A percentile compares a stretch with the other conserved stretches of the same genome.
Evolutionary conservation across 1,140 invertebrate genomes (phyloP).

Genomic region (Megalopta genalis): DNA sequence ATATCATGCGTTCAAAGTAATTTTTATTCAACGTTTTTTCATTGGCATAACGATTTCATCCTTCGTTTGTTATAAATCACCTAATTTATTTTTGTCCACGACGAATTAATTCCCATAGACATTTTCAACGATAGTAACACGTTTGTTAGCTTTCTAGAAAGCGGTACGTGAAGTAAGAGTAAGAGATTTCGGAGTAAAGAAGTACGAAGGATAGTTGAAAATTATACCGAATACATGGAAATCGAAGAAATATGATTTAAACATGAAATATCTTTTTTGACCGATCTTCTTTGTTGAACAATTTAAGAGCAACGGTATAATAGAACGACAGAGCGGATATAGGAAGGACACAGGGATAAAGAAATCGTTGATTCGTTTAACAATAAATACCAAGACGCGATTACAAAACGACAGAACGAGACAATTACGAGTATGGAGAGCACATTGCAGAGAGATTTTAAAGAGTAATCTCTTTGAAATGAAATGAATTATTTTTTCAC

Average conservation of each 20-base stretch:
- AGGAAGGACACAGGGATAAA: no score
- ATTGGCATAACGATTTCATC: not conserved
- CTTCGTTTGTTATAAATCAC: not conserved
- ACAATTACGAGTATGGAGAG: no score
- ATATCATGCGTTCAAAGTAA: not conserved
- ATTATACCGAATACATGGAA: not conserved
- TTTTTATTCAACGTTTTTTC: not conserved
- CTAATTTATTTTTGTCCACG: not conserved
- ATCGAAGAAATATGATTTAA: not conserved
- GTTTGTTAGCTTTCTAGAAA: conserved; percentile 52
- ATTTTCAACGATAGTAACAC: conserved; percentile 60
- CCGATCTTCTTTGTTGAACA: not conserved
- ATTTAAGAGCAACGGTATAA: not conserved
- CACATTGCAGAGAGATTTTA: no score
- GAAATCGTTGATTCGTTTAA: no score
- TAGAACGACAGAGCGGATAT: not conserved
- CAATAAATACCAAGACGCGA: not conserved
- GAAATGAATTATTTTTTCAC: not conserved
- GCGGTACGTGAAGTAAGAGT: conserved; percentile 35
- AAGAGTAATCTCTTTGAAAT: not conserved
- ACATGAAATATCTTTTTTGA: no score
- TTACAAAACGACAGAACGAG: not conserved
- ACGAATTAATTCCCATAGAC: conserved; percentile 26
- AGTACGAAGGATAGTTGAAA: conserved; percentile 6
- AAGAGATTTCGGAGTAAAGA: conserved; percentile 26